phyloP scores from a whole-genome alignment of 2,888 invertebrate species.

The Lydus trimaculatus region DNA sequence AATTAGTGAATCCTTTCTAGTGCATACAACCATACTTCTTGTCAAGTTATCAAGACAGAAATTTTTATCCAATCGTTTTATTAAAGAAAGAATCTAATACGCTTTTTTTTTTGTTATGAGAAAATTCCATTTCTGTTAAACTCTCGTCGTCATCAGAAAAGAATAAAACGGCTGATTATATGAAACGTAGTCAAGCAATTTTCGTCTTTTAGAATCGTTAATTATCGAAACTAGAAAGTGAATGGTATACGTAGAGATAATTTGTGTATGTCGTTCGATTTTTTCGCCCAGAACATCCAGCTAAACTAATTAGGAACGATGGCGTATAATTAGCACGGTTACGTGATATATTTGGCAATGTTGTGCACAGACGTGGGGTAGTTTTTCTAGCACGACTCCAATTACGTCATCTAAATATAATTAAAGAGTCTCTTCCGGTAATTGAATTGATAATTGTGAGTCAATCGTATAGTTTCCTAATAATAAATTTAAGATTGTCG shows the following conservation, averaged over 20 bases:
- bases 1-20: conserved; percentile 24
- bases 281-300: background rate
- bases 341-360: conserved; percentile 19
- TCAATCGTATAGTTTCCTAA: background rate
- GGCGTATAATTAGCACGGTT: conserved; percentile 23
- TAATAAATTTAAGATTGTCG: no score
- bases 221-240: background rate
- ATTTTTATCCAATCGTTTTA: background rate
- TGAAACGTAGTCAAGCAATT: background rate
- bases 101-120: background rate
- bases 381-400: background rate
- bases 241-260: background rate
- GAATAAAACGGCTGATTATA: conserved; percentile 5
- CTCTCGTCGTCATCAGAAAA: background rate
- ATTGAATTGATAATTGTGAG: background rate
- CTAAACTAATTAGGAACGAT: conserved; percentile 26
- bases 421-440: background rate
- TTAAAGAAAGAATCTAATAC: background rate
- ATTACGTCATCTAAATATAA: conserved; percentile 6
- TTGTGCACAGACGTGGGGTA: background rate
- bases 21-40: background rate
- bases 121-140: background rate
- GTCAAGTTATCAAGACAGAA: background rate
- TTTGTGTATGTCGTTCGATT: background rate
- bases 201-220: background rate